Evolutionary conservation across 2,888 invertebrate genomes (phyloP), one percentile per base, ranked within the genome.

Genomic region (Schizaphis graminum): DNA sequence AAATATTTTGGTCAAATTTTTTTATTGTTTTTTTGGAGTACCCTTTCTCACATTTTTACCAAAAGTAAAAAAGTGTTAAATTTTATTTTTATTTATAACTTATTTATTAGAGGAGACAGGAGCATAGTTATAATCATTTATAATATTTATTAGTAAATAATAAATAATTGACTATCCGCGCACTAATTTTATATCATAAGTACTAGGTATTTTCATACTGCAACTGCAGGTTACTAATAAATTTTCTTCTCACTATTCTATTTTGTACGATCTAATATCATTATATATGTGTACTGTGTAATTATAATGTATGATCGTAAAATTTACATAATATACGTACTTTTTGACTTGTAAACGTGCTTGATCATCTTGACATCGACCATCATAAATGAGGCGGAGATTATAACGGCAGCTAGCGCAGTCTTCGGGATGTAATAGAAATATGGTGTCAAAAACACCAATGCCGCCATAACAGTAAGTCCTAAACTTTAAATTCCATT

Each of bases 361-460:
- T 97, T 97, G 91, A 98, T 96, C 91, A 98, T 98, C 96, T 97
- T 97, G 95, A 98, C 97, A 96, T 98, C 98, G 35, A 98, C 97
- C 98, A 98, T 98, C 96, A 98, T 98, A 93, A 99, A 96, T 88
- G 99, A 99, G 53, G 99, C 99, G 77, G 98, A 97, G 95, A 99
- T 98, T 95, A 99, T 99, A 95, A 99, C 98, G 1, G 98, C 98
- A 3, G 98, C 98, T 95, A 99, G 96, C 7, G 98, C 97, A 21
- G 98, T 97, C 96, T 97, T 98, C 0, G 98, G 98, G 95, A 98
- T 98, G 96, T 96, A 99, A 95, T 97, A 97, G 96, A 98, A 99
- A 96, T 97, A 98, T 16, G 98, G 98, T 4, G 99, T 98, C 96
- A 99, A 97, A 96, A 98, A 98, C 94, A 98, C 96, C 95, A 99